Evolutionary conservation across 2,888 invertebrate genomes (phyloP).

Genomic region (Agrochola macilenta): DNA sequence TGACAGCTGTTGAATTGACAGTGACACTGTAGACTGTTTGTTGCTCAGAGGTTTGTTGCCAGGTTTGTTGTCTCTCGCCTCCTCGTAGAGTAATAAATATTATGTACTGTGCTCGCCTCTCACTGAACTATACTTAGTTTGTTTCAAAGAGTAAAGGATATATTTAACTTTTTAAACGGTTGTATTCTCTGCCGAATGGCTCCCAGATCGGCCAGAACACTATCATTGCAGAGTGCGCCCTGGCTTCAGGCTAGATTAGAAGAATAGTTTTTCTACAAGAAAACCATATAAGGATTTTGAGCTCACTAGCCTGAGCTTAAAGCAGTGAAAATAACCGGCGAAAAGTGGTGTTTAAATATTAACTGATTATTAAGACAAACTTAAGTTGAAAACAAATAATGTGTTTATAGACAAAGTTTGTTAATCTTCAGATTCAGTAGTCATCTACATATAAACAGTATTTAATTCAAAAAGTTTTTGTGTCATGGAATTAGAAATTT

Average conservation of each 20-base stretch:
- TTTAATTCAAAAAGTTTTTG: background rate
- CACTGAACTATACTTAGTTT: too few species aligned
- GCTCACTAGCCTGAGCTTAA: background rate
- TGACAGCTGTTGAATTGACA: background rate
- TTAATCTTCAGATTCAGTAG: background rate
- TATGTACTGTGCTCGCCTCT: too few species aligned
- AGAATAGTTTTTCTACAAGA: background rate
- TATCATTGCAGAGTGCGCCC: background rate
- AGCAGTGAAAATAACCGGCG: background rate
- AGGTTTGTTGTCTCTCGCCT: too few species aligned
- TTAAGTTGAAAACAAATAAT: background rate
- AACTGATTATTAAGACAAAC: background rate
- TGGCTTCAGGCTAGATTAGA: background rate
- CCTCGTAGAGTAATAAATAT: too few species aligned
- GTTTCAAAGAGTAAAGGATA: too few species aligned
- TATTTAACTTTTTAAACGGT: too few species aligned
- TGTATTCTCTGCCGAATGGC: background rate
- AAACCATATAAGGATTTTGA: background rate
- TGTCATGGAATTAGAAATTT: slow-evolving; percentile 81
- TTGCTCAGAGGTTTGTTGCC: too few species aligned
- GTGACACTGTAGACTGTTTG: background rate
- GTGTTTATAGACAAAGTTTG: background rate
- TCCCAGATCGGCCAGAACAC: background rate
- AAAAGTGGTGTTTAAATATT: background rate
- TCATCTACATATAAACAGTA: background rate